phyloP scores from a whole-genome alignment of 2,113 vertebrate species.

The Silurus glanis region DNA sequence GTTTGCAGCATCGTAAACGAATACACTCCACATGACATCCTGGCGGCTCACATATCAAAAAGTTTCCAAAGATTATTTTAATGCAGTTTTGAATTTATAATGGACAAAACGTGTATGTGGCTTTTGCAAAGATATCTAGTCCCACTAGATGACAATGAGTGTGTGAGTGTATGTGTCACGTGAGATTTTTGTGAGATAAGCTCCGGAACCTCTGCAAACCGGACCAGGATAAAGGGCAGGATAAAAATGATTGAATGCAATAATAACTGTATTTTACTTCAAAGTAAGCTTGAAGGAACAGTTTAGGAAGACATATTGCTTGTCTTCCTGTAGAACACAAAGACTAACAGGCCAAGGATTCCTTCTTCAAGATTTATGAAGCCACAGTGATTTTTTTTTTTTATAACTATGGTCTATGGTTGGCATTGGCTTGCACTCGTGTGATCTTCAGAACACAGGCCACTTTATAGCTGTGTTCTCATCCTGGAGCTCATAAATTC shows the following conservation, averaged over 20 bases:
- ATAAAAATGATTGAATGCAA: neutral
- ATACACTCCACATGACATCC: slow-evolving; percentile 6
- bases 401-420: neutral
- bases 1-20: neutral
- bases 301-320: neutral
- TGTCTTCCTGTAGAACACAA: neutral
- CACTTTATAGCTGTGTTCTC: neutral
- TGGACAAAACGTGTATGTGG: neutral
- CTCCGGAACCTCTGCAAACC: neutral
- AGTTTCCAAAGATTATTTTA: neutral
- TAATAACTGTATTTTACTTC: neutral
- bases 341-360: neutral
- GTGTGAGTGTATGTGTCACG: neutral
- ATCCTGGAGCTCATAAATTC: neutral
- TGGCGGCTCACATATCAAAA: neutral
- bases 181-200: neutral
- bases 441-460: neutral
- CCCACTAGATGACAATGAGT: neutral
- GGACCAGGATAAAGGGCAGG: neutral
- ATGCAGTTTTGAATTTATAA: neutral
- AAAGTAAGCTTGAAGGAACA: neutral
- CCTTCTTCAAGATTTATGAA: neutral
- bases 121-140: neutral
- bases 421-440: neutral
- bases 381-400: neutral